These are phyloP conservation scores for Dreissena rostriformis DNA, from an alignment of 1,140 invertebrate genomes.

Conservation along the genomic window DNA sequence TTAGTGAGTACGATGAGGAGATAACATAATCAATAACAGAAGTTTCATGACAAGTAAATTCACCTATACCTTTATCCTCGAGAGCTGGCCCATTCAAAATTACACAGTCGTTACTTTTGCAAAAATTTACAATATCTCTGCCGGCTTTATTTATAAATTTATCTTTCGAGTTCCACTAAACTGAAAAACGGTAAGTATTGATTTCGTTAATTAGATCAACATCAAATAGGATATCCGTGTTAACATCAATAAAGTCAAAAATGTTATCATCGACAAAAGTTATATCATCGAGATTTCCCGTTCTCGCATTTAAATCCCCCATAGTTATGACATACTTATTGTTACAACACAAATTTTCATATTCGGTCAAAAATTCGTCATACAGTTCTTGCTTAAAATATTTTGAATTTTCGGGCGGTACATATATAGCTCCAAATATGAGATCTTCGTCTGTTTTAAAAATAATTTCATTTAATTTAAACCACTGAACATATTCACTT, in stretches of 20 bases:
- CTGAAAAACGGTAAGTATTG: not conserved
- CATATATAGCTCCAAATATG: slow-evolving; percentile 3
- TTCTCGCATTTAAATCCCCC: not conserved
- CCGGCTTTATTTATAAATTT: not conserved
- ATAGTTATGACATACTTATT: slow-evolving; percentile 8
- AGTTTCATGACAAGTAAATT: not conserved
- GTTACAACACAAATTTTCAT: not conserved
- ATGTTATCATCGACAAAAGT: slow-evolving; percentile 5
- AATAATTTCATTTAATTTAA: slow-evolving; percentile 5
- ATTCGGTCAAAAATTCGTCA: not conserved
- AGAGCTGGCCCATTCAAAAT: slow-evolving; percentile 1
- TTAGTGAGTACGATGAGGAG: not conserved
- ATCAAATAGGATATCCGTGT: not conserved
- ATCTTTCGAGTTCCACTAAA: not conserved
- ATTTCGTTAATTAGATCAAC: not conserved
- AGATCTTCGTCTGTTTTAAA: slow-evolving; percentile 5
- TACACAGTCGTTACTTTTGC: not conserved
- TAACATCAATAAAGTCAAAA: slow-evolving; percentile 10
- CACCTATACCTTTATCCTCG: not conserved
- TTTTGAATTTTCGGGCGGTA: slow-evolving; percentile 7
- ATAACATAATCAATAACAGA: slow-evolving; percentile 4
- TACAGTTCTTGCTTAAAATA: slow-evolving; percentile 2
- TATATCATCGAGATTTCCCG: not conserved
- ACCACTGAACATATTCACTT: slow-evolving; percentile 22
- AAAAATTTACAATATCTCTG: slow-evolving; percentile 1